A percentile compares a stretch with the other conserved stretches of the same genome.
Evolutionary conservation across 2,113 vertebrate species (phyloP).

Genomic region (Acinonyx jubatus): DNA sequence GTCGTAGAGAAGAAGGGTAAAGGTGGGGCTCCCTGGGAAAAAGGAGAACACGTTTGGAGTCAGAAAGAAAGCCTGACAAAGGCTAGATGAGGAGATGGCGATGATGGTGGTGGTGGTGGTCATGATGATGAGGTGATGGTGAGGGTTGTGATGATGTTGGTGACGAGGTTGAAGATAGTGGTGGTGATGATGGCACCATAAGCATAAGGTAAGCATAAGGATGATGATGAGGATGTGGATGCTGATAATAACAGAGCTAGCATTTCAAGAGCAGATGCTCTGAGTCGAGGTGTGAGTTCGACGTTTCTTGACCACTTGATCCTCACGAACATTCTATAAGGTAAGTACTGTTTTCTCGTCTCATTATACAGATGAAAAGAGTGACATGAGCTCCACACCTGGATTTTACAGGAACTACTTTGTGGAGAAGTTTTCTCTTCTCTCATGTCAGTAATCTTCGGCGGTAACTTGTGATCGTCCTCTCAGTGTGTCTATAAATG

Average conservation of each 20-base stretch:
- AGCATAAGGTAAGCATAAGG: accelerated
- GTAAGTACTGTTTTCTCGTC: not conserved
- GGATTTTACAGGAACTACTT: not conserved
- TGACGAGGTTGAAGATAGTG: accelerated
- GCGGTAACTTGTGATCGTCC: not conserved
- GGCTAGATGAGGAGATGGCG: not conserved
- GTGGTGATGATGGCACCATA: accelerated
- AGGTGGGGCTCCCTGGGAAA: not conserved
- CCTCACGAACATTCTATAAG: not conserved
- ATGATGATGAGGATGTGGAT: accelerated
- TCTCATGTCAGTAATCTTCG: not conserved
- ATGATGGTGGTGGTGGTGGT: not conserved
- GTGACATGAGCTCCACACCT: not conserved
- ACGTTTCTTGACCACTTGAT: not conserved
- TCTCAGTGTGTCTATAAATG: not conserved
- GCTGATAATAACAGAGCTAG: not conserved
- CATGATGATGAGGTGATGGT: not conserved
- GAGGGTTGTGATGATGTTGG: too few species aligned
- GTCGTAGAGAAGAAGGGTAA: not conserved
- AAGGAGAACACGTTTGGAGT: not conserved
- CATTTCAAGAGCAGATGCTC: not conserved
- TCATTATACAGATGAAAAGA: not conserved
- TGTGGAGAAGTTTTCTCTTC: not conserved
- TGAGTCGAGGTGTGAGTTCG: not conserved
- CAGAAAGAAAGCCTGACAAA: not conserved